A percentile compares a stretch with the other conserved stretches of the same genome.
phyloP scores from a whole-genome alignment of 2,888 invertebrate genomes.

The Gasteruption jaculator region DNA sequence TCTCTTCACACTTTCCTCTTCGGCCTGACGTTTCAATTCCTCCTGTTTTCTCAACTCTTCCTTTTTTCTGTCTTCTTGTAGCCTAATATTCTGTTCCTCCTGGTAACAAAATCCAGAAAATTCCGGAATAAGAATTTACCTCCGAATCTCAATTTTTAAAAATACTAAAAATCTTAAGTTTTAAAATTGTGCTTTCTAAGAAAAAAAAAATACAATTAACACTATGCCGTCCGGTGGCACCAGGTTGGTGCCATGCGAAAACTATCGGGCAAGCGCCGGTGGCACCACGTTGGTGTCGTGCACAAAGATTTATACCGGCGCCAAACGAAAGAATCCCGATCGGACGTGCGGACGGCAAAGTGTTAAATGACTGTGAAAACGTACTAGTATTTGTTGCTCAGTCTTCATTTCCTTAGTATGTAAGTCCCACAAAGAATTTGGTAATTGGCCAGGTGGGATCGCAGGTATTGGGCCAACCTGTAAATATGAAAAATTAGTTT shows the following conservation, averaged over 20 bases:
- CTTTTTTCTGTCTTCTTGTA: conserved; percentile 51
- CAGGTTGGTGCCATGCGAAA: too few relatives aligned
- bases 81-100: conserved; percentile 41
- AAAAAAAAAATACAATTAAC: conserved; percentile 7
- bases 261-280: too few relatives aligned
- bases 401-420: conserved; percentile 53
- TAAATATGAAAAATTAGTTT: conserved; percentile 1
- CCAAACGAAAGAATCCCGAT: too few relatives aligned
- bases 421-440: conserved; percentile 46
- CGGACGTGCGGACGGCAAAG: too few relatives aligned
- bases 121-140: too few relatives aligned
- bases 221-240: too few relatives aligned
- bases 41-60: conserved; percentile 53
- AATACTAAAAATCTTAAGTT: background rate
- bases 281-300: too few relatives aligned
- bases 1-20: conserved; percentile 36
- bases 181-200: too few relatives aligned
- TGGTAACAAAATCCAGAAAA: conserved; percentile 13
- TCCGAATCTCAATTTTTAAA: too few relatives aligned
- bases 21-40: conserved; percentile 48
- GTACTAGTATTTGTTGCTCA: conserved; percentile 53
- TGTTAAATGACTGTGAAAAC: conserved; percentile 21
- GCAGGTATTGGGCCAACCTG: conserved; percentile 43
- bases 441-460: conserved; percentile 47
- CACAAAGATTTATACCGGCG: too few relatives aligned